Conservation (phyloP, 2,113 vertebrate species). For the Lophius piscatorius region DNA sequence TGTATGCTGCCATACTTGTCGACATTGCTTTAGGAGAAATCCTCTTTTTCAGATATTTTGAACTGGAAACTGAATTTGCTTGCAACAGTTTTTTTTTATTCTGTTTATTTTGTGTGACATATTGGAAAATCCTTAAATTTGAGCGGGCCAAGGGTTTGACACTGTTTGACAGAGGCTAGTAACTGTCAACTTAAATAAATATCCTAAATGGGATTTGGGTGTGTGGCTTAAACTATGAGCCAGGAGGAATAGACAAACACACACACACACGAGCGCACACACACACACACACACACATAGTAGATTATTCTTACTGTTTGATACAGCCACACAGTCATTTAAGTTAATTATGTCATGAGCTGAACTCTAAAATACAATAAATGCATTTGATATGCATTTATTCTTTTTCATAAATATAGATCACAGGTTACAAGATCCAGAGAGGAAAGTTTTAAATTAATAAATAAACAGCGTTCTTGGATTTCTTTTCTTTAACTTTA, state of each 20-base stretch:
- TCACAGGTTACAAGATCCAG: no score
- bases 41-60: constrained; percentile 18
- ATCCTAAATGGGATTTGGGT: constrained; percentile 14
- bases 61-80: constrained; percentile 36
- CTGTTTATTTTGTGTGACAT: constrained; percentile 1
- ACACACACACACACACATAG: no score
- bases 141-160: constrained; percentile 18
- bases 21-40: neutral
- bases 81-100: constrained; percentile 29
- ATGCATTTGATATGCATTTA: no score
- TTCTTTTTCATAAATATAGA: no score
- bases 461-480: neutral
- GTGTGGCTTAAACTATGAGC: constrained; percentile 12
- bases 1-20: neutral
- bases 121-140: constrained; percentile 3
- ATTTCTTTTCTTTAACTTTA: neutral
- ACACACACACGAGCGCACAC: neutral
- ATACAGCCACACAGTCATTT: no score
- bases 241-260: neutral
- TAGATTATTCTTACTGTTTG: no score
- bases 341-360: no score
- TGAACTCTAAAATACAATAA: no score
- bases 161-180: constrained; percentile 20
- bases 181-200: constrained; percentile 37
- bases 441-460: no score